Evolutionary conservation across 2,888 invertebrate genomes (phyloP), one percentile per base, ranked within the genome.

Genomic region (Acrobasis repandana): DNA sequence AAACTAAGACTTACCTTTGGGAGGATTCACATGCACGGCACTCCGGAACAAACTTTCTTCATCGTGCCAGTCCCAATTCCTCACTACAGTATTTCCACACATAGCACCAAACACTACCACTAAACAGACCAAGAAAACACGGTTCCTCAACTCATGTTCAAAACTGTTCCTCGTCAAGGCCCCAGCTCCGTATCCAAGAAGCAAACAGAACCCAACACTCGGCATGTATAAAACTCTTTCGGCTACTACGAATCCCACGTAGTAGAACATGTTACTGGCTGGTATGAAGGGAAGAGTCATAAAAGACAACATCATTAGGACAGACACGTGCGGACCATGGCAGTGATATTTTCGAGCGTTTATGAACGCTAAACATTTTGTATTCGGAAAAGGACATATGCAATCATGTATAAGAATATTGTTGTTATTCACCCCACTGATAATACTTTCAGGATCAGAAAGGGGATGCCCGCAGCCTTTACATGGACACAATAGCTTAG

Each of bases 161-260:
- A 86, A 85, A 93, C 93, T 89, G 72, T 81, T 83, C 66, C 82
- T 83, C 66, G 90, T 87, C 75, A 89, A 75, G 64, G 85, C 81
- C 62, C 92, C 94, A 63, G 94, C 88, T 48, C 97, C 96, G 71
- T 96, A 90, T 59, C 96, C 98, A 64, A 98, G 93, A 68, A 98
- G 92, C 74, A 99, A 94, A 90, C 98, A 98, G 88, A 96, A 97
- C 60, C 98, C 99, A 79, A 98, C 97, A 91, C 98, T 98, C 58
- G 99, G 98, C 85, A 99, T 94, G 92, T 99, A 99, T 68, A 99
- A 93, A 69, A 99, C 96, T 68, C 99, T 94, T 91, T 99, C 99
- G 63, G 99, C 99, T 61, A 99, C 96, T 71, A 99, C 99, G 88
- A 99, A 99, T 57, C 99, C 99, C 64, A 99, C 99, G 88, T 99